A percentile compares a stretch with the other conserved stretches of the same genome.
These are phyloP conservation scores for Melanotus villosus DNA, from an alignment of 2,888 invertebrate genomes.

Conservation along the genomic window DNA sequence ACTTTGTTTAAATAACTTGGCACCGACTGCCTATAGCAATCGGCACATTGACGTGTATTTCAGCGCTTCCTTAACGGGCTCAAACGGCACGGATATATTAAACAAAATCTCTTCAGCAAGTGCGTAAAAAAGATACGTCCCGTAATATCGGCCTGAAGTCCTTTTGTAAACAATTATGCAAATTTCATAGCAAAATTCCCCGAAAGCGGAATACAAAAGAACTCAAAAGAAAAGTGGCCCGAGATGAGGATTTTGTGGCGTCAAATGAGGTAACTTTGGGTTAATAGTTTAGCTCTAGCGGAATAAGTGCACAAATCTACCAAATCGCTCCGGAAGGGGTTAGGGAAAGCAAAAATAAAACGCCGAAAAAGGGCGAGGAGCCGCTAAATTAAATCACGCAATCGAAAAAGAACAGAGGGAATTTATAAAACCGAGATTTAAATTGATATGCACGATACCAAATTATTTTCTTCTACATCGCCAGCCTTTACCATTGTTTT, in stretches of 20 bases:
- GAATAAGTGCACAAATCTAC: constrained; percentile 15
- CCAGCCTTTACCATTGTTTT: not conserved
- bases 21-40: not conserved
- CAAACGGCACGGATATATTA: constrained; percentile 8
- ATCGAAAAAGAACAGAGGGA: constrained; percentile 21
- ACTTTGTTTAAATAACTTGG: not conserved
- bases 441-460: constrained; percentile 27
- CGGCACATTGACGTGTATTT: not conserved
- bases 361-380: constrained; percentile 12
- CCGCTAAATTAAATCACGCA: constrained; percentile 28
- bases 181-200: constrained; percentile 28
- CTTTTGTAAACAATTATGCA: constrained; percentile 36
- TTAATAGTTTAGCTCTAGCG: constrained; percentile 21
- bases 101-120: constrained; percentile 7
- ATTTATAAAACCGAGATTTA: constrained; percentile 27
- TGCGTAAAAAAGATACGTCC: constrained; percentile 17
- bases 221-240: constrained; percentile 15
- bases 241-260: constrained; percentile 20
- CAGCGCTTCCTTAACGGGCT: not conserved
- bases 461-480: constrained; percentile 18
- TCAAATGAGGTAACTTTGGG: constrained; percentile 22
- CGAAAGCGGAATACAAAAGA: constrained; percentile 20
- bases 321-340: constrained; percentile 20
- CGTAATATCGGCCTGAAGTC: constrained; percentile 14
- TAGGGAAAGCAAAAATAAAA: constrained; percentile 27